phyloP scores from a whole-genome alignment of 2,888 invertebrate species.

The Macropis europaea region DNA sequence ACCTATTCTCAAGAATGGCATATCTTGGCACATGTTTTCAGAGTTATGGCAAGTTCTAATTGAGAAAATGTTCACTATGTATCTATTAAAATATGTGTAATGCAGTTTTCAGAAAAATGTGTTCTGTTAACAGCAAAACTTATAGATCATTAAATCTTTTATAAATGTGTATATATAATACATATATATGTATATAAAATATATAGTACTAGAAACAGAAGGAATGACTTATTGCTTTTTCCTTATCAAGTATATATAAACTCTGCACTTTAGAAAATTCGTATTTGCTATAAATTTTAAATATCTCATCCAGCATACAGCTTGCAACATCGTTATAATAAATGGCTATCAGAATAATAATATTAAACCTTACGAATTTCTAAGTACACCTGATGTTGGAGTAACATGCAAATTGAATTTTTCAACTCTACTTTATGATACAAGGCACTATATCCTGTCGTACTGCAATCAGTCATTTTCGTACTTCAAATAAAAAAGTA shows the following conservation, averaged over 20 bases:
- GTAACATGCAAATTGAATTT: conserved; percentile 31
- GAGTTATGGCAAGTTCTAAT: conserved; percentile 37
- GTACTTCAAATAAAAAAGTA: conserved; percentile 27
- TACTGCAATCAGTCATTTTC: conserved; percentile 61
- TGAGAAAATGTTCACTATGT: background rate
- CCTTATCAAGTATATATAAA: conserved; percentile 24
- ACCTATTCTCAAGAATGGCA: conserved; percentile 12
- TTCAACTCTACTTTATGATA: conserved; percentile 26
- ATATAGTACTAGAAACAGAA: conserved; percentile 40
- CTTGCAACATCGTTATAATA: conserved; percentile 17
- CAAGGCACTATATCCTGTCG: conserved; percentile 63
- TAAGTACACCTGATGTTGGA: conserved; percentile 57
- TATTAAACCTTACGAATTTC: conserved; percentile 39
- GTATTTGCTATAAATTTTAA: conserved; percentile 17
- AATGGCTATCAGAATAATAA: conserved; percentile 24
- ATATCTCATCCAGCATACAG: conserved; percentile 20
- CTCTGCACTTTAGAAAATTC: conserved; percentile 6
- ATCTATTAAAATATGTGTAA: conserved; percentile 20
- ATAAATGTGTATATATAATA: conserved; percentile 35
- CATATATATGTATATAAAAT: conserved; percentile 38
- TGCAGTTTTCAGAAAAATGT: conserved; percentile 23
- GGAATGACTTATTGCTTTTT: conserved; percentile 40
- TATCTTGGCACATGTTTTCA: conserved; percentile 37
- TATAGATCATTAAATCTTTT: conserved; percentile 18
- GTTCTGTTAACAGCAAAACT: conserved; percentile 18